phyloP scores from a whole-genome alignment of 2,888 invertebrate species.

The Julus scandinavius region DNA sequence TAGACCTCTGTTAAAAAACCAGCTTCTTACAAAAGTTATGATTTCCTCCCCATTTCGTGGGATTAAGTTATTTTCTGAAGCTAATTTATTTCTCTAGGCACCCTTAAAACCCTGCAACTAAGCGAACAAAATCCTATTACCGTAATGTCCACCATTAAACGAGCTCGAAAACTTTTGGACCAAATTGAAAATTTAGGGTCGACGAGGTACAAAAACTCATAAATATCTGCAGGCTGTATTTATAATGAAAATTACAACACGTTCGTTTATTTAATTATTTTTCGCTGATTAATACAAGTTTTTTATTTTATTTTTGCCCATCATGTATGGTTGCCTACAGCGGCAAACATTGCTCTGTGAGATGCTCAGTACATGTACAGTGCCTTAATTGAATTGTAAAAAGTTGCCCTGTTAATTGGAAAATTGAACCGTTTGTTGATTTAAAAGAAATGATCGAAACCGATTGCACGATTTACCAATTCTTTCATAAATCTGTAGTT shows the following conservation, averaged over 20 bases:
- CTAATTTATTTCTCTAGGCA: conserved; percentile 33
- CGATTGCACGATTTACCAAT: too few relatives aligned
- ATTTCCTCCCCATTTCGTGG: conserved; percentile 25
- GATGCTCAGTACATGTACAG: neutral
- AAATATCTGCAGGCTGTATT: conserved; percentile 26
- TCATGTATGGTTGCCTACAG: neutral
- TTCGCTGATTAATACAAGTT: conserved; percentile 33
- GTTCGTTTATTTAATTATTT: conserved; percentile 23
- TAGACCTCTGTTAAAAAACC: neutral
- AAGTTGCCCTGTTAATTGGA: neutral
- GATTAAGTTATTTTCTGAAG: conserved; percentile 1
- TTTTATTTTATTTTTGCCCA: neutral
- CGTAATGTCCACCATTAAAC: conserved; percentile 25
- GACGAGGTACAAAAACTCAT: conserved; percentile 15
- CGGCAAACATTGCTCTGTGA: neutral
- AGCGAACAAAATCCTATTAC: conserved; percentile 33
- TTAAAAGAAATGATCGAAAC: too few relatives aligned
- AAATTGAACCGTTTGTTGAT: too few relatives aligned
- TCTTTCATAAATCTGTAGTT: too few relatives aligned
- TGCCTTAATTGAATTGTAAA: neutral
- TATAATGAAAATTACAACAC: conserved; percentile 4
- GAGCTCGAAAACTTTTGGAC: neutral
- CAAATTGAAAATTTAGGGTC: conserved; percentile 11
- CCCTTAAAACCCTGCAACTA: neutral
- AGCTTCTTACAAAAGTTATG: conserved; percentile 13